These are phyloP conservation scores for Tetranychus cinnabarinus DNA, from an alignment of 1,140 invertebrate species.

Conservation along the genomic window DNA sequence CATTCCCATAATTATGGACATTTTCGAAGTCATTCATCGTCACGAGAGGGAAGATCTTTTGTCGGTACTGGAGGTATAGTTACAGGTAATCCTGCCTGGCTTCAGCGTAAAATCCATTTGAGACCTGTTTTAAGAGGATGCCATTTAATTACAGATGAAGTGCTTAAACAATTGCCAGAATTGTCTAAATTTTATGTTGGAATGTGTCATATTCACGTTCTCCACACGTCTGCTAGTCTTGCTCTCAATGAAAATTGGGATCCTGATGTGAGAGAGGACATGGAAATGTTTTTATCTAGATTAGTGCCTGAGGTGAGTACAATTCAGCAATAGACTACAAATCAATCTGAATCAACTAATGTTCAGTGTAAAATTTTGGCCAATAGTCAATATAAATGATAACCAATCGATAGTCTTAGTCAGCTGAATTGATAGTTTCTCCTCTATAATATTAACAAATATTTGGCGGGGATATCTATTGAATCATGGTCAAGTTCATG, in stretches of 20 bases:
- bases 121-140: slow-evolving; percentile 77
- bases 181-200: slow-evolving; percentile 74
- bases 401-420: too few relatives aligned
- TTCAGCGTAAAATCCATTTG: slow-evolving; percentile 83
- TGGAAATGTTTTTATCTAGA: slow-evolving; percentile 97
- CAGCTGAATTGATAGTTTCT: too few relatives aligned
- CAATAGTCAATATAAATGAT: too few relatives aligned
- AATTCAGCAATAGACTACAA: background rate
- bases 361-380: background rate
- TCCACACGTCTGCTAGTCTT: slow-evolving; percentile 88
- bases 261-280: slow-evolving; percentile 80
- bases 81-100: slow-evolving; percentile 43
- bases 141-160: slow-evolving; percentile 82
- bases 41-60: background rate
- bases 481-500: too few relatives aligned
- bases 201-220: slow-evolving; percentile 85
- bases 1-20: background rate
- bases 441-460: too few relatives aligned
- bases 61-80: slow-evolving; percentile 6
- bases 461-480: too few relatives aligned
- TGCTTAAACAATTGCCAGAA: slow-evolving; percentile 72
- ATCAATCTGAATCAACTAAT: background rate
- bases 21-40: background rate
- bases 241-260: slow-evolving; percentile 95
- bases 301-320: slow-evolving; percentile 61